Evolutionary conservation across 2,113 vertebrate genomes (phyloP), one percentile per base, ranked within the genome.

Genomic region (Tauraco erythrolophus): DNA sequence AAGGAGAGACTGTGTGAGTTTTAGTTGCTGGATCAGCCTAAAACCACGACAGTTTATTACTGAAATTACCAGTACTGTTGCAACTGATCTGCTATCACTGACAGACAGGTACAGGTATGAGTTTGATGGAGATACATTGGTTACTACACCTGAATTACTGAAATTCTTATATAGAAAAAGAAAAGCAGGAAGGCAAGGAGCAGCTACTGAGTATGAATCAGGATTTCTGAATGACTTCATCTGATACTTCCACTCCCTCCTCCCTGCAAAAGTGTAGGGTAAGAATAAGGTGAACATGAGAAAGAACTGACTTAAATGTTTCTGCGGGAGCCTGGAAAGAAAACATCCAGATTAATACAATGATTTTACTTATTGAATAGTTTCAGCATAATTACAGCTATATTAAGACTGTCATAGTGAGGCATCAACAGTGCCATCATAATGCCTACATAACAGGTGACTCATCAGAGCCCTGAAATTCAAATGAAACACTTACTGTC

Each of bases 341-440:
- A 94, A 95, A 96, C 89, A 97, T 30, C 92, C 31, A 92, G 90
- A 96, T 94, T 95, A 96, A 94, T 94, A 96, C 79, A 96, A 89
- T 94, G 76, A 95, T 53, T 94, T 93, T 66, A 93, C 89, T 93
- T 96, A 96, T 72, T 95, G 92, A 94, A 92, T 61, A 94, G 76
- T 68, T 93, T 92, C 54, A 88, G 94, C 45, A 72, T 82, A 97
- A 97, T 96, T 96, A 94, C 86, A 94, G 83, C 92, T 90, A 82
- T 89, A 96, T 96, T 94, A 94, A 92, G 92, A 68, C 58, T 96
- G 95, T 94, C 97, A 96, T 12, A 88, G 86, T 58, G 88, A 96
- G 72, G 95, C 95, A 95, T 94, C 96, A 97, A 96, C 96, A 96
- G 76, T 84, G 85, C 91, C 91, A 95, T 94, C 81, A 85, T 15